Conservation (phyloP, 2,113 vertebrate genomes). For the Poicephalus meyeri region DNA sequence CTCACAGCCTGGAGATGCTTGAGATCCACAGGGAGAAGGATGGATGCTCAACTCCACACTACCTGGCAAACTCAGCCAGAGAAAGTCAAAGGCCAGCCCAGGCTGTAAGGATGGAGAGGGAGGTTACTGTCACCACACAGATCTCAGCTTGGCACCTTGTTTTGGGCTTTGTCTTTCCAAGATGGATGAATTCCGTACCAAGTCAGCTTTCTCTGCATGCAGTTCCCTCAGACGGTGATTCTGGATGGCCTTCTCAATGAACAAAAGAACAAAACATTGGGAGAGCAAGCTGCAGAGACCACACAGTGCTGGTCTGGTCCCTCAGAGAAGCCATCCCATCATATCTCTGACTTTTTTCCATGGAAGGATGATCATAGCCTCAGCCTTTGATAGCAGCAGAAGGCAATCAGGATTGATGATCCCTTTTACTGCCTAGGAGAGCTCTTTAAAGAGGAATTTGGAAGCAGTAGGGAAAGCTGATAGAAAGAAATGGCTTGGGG, state of each 20-base stretch:
- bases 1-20: neutral
- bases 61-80: neutral
- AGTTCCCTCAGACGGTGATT: neutral
- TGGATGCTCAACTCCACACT: neutral
- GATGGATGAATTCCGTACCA: neutral
- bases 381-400: conserved; percentile 2
- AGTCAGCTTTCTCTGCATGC: neutral
- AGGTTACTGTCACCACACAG: neutral
- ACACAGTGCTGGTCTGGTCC: neutral
- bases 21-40: neutral
- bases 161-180: neutral
- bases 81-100: neutral
- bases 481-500: neutral
- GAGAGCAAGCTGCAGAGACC: neutral
- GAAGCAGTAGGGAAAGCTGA: conserved; percentile 20
- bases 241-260: neutral
- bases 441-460: conserved; percentile 32
- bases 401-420: conserved; percentile 34
- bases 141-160: neutral
- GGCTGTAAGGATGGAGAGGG: neutral
- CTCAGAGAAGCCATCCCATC: neutral
- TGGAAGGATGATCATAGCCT: neutral
- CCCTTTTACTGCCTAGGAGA: conserved; percentile 21
- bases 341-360: neutral
- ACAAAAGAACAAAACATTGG: neutral